phyloP scores from a whole-genome alignment of 2,888 invertebrate species.

The Pristionchus entomophagus region DNA sequence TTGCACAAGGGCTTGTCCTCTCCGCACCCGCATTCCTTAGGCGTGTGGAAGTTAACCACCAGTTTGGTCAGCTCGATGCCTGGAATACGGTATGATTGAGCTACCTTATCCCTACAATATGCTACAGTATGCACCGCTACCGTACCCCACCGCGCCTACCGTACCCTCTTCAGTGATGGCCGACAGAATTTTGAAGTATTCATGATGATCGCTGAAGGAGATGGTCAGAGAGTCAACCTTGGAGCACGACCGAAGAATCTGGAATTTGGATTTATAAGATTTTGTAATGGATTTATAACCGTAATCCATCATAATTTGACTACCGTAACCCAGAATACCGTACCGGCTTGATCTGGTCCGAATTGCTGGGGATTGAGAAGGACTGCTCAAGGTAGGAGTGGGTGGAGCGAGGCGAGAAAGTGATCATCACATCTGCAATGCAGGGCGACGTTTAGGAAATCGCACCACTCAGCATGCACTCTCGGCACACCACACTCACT shows the following conservation, averaged over 20 bases:
- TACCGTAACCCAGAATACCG: background rate
- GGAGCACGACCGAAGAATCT: background rate
- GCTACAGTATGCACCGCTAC: no score
- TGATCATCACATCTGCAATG: background rate
- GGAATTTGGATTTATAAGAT: background rate
- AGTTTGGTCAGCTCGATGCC: conserved; percentile 36
- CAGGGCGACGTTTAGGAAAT: conserved; percentile 1
- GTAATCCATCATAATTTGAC: background rate
- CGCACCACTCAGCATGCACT: background rate
- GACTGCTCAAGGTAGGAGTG: conserved; percentile 17
- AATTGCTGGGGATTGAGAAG: background rate
- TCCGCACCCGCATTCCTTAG: background rate
- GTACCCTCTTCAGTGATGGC: conserved; percentile 7
- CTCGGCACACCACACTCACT: background rate
- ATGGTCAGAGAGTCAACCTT: conserved; percentile 37
- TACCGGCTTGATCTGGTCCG: background rate
- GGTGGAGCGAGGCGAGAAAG: background rate
- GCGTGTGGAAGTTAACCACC: conserved; percentile 30
- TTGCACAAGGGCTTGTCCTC: background rate
- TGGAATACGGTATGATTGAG: background rate
- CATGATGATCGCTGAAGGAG: conserved; percentile 2
- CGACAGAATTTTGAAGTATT: background rate
- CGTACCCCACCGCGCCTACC: no score
- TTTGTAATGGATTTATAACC: no score
- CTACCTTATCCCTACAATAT: no score